Conservation (phyloP, 2,888 invertebrate species). For the Siphlonurus alternatus region DNA sequence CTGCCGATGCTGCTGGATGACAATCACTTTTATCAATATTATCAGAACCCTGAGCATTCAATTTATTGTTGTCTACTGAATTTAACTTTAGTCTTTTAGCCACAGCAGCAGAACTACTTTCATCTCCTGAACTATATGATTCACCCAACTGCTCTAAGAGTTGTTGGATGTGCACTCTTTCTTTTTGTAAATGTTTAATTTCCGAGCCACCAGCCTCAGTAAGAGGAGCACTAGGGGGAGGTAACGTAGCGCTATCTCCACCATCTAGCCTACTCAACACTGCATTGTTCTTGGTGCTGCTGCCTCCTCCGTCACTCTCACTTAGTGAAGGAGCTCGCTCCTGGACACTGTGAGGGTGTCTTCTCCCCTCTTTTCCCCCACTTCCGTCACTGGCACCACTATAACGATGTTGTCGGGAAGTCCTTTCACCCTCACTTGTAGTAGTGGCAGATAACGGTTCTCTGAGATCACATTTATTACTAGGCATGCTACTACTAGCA, state of each 20-base stretch:
- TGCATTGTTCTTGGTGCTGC: background rate
- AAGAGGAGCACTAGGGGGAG: background rate
- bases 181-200: constrained; percentile 50
- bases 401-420: no score
- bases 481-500: background rate
- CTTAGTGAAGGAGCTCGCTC: no score
- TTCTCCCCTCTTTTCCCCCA: no score
- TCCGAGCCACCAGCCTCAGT: constrained; percentile 22
- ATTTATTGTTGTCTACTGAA: background rate
- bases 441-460: background rate
- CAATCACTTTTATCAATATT: no score
- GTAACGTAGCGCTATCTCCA: background rate
- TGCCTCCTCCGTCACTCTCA: background rate
- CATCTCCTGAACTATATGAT: constrained; percentile 52
- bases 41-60: constrained; percentile 11
- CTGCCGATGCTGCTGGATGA: constrained; percentile 4
- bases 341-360: background rate
- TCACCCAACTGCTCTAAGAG: constrained; percentile 52
- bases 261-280: background rate
- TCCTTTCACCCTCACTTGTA: background rate
- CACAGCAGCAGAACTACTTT: constrained; percentile 29
- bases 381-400: no score
- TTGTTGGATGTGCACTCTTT: constrained; percentile 35
- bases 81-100: constrained; percentile 41
- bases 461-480: constrained; percentile 1